Conservation (phyloP, 2,113 vertebrate species). For the Gallinago jamesoni region DNA sequence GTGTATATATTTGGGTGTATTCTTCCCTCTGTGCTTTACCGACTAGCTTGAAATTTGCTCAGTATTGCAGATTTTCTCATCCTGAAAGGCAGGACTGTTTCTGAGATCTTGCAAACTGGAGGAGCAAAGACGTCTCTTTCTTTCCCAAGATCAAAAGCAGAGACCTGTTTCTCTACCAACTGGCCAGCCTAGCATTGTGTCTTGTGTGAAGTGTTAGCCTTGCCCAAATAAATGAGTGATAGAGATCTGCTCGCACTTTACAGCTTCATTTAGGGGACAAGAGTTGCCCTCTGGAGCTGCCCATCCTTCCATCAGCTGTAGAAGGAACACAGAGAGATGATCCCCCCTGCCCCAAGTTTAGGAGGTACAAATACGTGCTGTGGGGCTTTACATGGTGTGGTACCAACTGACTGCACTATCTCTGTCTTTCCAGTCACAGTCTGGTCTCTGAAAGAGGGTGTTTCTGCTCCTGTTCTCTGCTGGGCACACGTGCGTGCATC, state of each 20-base stretch:
- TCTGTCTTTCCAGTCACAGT: not conserved
- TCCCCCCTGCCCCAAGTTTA: not conserved
- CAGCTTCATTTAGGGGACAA: not conserved
- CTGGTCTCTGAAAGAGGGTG: not conserved
- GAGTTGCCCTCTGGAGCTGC: not conserved
- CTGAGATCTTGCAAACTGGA: not conserved
- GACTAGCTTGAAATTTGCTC: not conserved
- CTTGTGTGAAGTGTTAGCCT: not conserved
- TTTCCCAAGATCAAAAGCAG: not conserved
- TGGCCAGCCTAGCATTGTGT: not conserved
- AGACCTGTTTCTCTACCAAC: not conserved
- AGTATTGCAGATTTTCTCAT: not conserved
- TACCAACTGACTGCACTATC: not conserved
- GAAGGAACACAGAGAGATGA: not conserved
- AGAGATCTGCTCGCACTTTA: not conserved
- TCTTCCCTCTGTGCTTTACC: not conserved
- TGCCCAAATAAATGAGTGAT: not conserved
- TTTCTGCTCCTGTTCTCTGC: not conserved
- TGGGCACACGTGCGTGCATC: rapidly evolving
- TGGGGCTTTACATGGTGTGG: not conserved
- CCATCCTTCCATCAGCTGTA: not conserved
- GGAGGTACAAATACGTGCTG: rapidly evolving
- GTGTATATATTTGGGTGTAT: not conserved
- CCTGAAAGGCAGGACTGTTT: not conserved
- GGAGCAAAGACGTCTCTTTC: not conserved